These are phyloP conservation scores for Thymallus thymallus DNA, from an alignment of 2,113 vertebrate genomes.

Conservation along the genomic window DNA sequence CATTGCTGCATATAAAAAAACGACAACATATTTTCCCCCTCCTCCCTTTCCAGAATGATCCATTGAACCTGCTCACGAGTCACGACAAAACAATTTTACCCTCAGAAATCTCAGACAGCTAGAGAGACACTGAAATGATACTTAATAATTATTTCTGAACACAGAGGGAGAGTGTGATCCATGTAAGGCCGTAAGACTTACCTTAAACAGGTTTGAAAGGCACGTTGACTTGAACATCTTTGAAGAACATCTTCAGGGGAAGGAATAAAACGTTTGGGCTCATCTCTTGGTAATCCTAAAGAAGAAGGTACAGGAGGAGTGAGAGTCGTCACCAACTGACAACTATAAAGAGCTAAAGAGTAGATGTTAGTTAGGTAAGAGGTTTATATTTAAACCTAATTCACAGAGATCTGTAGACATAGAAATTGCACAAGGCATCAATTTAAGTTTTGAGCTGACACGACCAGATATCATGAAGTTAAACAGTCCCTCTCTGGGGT, in stretches of 20 bases:
- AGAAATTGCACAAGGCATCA: conserved; percentile 7
- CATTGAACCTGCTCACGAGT: no score
- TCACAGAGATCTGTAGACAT: conserved; percentile 8
- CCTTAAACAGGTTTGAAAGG: conserved; percentile 17
- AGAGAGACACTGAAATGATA: conserved; percentile 25
- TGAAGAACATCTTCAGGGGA: background rate
- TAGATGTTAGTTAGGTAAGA: no score
- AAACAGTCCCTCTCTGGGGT: no score
- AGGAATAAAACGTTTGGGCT: background rate
- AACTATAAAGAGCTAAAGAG: no score
- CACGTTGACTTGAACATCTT: background rate
- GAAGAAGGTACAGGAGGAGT: background rate
- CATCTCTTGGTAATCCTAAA: background rate
- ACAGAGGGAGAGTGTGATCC: conserved; percentile 22
- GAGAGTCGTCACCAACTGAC: no score
- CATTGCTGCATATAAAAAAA: no score
- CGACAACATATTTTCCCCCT: no score
- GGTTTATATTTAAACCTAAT: background rate
- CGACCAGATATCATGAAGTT: background rate
- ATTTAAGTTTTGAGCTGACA: conserved; percentile 10
- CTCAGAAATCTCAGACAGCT: conserved; percentile 23
- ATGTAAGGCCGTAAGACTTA: conserved; percentile 1
- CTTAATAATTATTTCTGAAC: conserved; percentile 40
- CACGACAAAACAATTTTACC: no score
- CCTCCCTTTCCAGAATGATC: no score